Percentiles rank a stretch among this genome's conserved stretches.
phyloP scores from a whole-genome alignment of 2,888 invertebrate species.

The Heliconius ethilla region DNA sequence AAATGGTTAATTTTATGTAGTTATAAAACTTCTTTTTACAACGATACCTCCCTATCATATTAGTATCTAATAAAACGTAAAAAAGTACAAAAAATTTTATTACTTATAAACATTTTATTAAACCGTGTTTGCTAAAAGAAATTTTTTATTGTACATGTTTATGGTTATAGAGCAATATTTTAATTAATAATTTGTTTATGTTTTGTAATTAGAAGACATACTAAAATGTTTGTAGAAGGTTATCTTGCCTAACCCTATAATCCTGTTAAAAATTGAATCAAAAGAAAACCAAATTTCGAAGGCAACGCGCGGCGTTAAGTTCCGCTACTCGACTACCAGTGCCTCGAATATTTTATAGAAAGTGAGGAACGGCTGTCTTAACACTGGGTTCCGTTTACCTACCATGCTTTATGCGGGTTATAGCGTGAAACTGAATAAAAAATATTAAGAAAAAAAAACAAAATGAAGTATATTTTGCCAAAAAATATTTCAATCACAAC shows the following conservation, averaged over 20 bases:
- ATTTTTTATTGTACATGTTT: slow-evolving; percentile 1
- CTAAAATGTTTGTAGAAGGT: neutral
- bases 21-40: slow-evolving; percentile 9
- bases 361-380: too few relatives aligned
- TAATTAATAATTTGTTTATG: neutral
- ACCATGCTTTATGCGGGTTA: too few relatives aligned
- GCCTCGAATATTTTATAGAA: too few relatives aligned
- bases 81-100: slow-evolving; percentile 3
- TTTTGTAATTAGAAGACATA: neutral
- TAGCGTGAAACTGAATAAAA: too few relatives aligned
- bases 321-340: too few relatives aligned
- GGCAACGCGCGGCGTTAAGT: too few relatives aligned
- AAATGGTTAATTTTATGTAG: slow-evolving; percentile 11
- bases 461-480: neutral
- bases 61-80: neutral
- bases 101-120: slow-evolving; percentile 11
- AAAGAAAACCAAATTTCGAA: neutral
- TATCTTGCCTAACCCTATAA: neutral
- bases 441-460: too few relatives aligned
- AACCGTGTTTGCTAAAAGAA: neutral
- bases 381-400: too few relatives aligned
- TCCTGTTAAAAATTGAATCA: neutral
- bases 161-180: slow-evolving; percentile 10
- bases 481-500: slow-evolving; percentile 2
- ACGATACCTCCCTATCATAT: neutral